These are phyloP conservation scores for Bambusicola thoracicus DNA, from an alignment of 2,113 vertebrate species.

Conservation along the genomic window DNA sequence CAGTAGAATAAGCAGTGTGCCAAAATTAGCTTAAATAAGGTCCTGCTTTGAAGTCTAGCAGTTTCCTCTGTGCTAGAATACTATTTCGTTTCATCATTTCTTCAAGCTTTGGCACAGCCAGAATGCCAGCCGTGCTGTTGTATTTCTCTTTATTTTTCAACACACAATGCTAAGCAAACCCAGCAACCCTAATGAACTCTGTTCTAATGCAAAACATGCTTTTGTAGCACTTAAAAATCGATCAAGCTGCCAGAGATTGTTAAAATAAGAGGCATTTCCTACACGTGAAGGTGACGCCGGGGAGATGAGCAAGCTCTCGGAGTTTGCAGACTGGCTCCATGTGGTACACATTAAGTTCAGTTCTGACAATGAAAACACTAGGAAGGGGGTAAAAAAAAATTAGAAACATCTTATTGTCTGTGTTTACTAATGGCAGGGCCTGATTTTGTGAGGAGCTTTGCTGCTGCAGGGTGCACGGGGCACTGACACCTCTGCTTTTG, in stretches of 20 bases:
- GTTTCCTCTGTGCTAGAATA: neutral
- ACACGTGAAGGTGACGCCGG: conserved; percentile 18
- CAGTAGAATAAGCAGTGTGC: neutral
- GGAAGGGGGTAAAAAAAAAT: neutral
- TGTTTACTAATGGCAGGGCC: conserved; percentile 10
- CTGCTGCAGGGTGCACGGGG: fast-evolving
- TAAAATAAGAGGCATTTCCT: conserved; percentile 44
- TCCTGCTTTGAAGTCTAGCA: neutral
- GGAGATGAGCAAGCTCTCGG: conserved; percentile 40
- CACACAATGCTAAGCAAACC: neutral
- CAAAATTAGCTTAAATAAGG: neutral
- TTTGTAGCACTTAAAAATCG: conserved; percentile 37
- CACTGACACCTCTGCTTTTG: neutral
- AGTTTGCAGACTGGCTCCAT: conserved; percentile 39
- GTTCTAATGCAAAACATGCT: conserved; percentile 53
- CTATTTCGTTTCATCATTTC: conserved; percentile 1
- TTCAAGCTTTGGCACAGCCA: neutral
- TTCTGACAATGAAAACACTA: conserved; percentile 38
- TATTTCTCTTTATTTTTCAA: conserved; percentile 28
- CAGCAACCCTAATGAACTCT: neutral
- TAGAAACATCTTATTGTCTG: neutral
- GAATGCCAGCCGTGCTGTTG: neutral
- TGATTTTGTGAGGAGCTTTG: neutral
- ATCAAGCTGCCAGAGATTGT: neutral
- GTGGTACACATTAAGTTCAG: conserved; percentile 46